Percentiles rank a stretch among this genome's conserved stretches.
These are phyloP conservation scores for Solenopsis fugax DNA, from an alignment of 1,140 invertebrate genomes.

Conservation along the genomic window DNA sequence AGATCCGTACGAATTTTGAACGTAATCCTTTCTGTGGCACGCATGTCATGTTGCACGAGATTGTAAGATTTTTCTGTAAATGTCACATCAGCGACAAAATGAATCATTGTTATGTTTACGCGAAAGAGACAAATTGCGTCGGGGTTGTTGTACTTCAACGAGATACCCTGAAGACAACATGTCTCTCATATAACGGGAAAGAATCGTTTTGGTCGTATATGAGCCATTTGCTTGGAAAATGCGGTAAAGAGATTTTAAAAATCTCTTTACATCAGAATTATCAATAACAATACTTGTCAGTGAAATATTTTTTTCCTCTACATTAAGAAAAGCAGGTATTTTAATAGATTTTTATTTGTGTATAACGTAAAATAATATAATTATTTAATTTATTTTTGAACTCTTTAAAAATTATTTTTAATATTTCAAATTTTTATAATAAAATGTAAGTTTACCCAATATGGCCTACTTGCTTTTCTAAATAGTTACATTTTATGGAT, in stretches of 20 bases:
- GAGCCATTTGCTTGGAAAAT: constrained; percentile 11
- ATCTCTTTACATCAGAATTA: background rate
- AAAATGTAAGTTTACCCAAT: background rate
- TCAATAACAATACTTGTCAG: background rate
- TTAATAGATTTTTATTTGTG: background rate
- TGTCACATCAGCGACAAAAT: constrained; percentile 62
- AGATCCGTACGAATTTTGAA: constrained; percentile 5
- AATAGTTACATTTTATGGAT: too few species aligned
- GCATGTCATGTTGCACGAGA: constrained; percentile 5
- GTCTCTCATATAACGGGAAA: constrained; percentile 23
- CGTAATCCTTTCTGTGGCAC: constrained; percentile 17
- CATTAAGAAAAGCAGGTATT: background rate
- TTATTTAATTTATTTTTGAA: background rate
- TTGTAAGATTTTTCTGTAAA: constrained; percentile 61
- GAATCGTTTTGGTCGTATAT: constrained; percentile 3
- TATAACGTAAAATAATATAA: background rate
- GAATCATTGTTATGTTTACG: constrained; percentile 56
- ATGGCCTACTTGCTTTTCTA: too few species aligned
- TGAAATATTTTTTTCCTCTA: background rate
- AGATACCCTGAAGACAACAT: constrained; percentile 42
- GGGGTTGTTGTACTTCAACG: constrained; percentile 48
- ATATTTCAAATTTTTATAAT: background rate
- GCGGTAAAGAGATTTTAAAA: background rate
- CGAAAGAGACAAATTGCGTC: constrained; percentile 62
- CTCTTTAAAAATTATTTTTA: background rate